These are phyloP conservation scores for Paraplagusia blochii DNA, from an alignment of 2,113 vertebrate genomes.

Conservation along the genomic window DNA sequence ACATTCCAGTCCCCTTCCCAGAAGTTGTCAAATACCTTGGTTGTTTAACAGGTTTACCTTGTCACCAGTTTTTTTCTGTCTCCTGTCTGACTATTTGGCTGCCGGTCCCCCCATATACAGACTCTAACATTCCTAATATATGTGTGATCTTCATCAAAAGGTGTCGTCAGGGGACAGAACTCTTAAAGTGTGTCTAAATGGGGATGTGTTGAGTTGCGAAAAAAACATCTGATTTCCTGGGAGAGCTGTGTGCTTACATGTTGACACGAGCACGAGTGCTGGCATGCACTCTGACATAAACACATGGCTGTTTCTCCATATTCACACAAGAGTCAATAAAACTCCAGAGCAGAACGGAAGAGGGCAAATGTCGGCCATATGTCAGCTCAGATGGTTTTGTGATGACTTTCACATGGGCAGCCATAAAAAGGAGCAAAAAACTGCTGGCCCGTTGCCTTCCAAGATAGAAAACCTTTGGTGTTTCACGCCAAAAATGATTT, in stretches of 20 bases:
- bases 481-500: neutral
- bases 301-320: slow-evolving; percentile 33
- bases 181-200: slow-evolving; percentile 13
- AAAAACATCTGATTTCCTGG: slow-evolving; percentile 22
- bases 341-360: slow-evolving; percentile 12
- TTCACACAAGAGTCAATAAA: slow-evolving; percentile 52
- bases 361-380: slow-evolving; percentile 55
- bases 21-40: slow-evolving; percentile 54
- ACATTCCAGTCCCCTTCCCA: slow-evolving; percentile 49
- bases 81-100: slow-evolving; percentile 3
- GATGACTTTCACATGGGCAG: slow-evolving; percentile 42
- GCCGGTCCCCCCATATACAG: neutral
- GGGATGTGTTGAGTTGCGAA: slow-evolving; percentile 13
- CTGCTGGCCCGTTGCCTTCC: too few species aligned
- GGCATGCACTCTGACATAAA: slow-evolving; percentile 33
- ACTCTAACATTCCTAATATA: neutral
- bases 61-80: slow-evolving; percentile 15
- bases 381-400: slow-evolving; percentile 29
- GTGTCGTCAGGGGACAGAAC: slow-evolving; percentile 9
- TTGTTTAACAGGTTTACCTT: slow-evolving; percentile 46
- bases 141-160: slow-evolving; percentile 6
- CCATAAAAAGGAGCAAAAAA: slow-evolving; percentile 49
- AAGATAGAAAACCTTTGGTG: slow-evolving; percentile 16
- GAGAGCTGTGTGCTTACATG: slow-evolving; percentile 40
- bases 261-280: slow-evolving; percentile 36